phyloP scores from a whole-genome alignment of 2,888 invertebrate genomes.

The Aphodius granarius region DNA sequence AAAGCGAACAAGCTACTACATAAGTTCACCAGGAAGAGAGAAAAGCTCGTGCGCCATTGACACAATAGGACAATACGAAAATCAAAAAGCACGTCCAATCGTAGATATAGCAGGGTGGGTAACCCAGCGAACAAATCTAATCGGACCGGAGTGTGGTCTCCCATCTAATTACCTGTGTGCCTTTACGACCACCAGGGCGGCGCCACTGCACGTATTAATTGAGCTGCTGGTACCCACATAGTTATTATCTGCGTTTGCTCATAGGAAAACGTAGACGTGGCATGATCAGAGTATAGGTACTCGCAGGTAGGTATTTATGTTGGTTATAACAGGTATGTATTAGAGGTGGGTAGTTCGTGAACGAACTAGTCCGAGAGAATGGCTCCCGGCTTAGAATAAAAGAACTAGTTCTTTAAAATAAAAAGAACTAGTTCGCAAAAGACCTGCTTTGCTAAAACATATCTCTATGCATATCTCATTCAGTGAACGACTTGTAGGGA shows the following conservation, averaged over 20 bases:
- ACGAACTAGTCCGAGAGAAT: too few relatives aligned
- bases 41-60: background rate
- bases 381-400: too few relatives aligned
- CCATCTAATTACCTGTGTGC: background rate
- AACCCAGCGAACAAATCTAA: background rate
- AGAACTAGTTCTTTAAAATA: too few relatives aligned
- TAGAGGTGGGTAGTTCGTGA: too few relatives aligned
- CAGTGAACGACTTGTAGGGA: too few relatives aligned
- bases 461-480: too few relatives aligned
- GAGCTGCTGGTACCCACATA: background rate
- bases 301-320: background rate
- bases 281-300: background rate
- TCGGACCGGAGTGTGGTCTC: background rate
- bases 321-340: background rate
- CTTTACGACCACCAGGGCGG: background rate
- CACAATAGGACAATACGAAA: background rate
- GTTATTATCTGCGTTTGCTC: background rate
- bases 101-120: background rate
- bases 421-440: too few relatives aligned
- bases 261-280: background rate
- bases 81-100: background rate
- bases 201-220: background rate
- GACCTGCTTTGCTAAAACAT: too few relatives aligned
- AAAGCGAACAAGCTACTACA: background rate
- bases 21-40: too few relatives aligned